These are phyloP conservation scores for Aporrectodea caliginosa DNA, from an alignment of 1,140 invertebrate genomes.

Conservation along the genomic window DNA sequence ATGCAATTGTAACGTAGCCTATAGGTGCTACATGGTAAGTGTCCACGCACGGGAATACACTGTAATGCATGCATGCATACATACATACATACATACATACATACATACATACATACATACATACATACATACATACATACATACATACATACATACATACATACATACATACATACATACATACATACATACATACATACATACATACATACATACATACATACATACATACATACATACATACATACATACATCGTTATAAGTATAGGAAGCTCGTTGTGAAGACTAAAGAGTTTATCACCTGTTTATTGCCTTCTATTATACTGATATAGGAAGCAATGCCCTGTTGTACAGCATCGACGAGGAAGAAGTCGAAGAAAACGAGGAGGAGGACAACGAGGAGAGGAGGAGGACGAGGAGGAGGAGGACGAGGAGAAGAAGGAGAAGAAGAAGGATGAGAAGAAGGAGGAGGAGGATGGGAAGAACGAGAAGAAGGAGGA, in stretches of 20 bases:
- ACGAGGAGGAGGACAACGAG: neutral
- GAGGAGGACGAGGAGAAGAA: neutral
- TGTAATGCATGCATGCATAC: neutral
- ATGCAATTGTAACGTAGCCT: neutral
- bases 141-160: neutral
- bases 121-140: too few relatives aligned
- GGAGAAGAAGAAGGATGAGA: neutral
- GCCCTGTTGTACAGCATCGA: neutral
- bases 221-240: neutral
- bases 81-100: neutral
- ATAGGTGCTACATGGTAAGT: neutral
- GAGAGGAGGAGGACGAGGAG: neutral
- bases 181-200: neutral
- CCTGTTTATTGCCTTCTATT: too few relatives aligned
- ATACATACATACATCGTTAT: neutral
- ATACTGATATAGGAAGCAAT: too few relatives aligned
- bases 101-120: neutral
- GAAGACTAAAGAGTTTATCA: neutral
- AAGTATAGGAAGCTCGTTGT: neutral
- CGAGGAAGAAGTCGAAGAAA: neutral
- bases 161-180: neutral
- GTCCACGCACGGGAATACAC: neutral
- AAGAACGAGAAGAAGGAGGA: too few relatives aligned
- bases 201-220: neutral
- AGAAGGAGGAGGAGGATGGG: neutral